Evolutionary conservation across 2,113 vertebrate species (phyloP), one percentile per base, ranked within the genome.

Genomic region (Propithecus coquereli): DNA sequence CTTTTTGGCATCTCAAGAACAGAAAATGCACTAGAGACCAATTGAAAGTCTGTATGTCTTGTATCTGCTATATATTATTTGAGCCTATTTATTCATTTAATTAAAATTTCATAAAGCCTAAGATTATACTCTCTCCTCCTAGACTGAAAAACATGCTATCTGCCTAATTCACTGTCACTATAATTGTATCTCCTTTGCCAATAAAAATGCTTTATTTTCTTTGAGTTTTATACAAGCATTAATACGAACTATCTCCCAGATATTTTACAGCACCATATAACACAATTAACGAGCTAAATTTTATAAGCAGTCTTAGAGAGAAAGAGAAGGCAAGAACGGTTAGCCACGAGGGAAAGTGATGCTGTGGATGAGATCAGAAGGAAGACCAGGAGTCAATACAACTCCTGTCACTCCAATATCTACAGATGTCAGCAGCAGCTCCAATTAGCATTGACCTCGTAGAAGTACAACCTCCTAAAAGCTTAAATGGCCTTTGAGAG

Each of bases 51-150:
- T 65, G 45, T 65, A 76, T 71, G 30, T 91, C 89, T 93, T 94
- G 43, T 77, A 23, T 63, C 66, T 96, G 20, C 40, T 71, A 37
- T 59, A 34, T 91, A 91, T 96, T 96, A 90, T 47, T 88, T 89
- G 85, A 82, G 25, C 14, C 43, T 94, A 73, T 83, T 68, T 93
- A 74, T 94, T 96, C 85, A 95, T 66, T 94, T 95, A 97, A 95
- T 96, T 96, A 96, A 96, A 93, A 87, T 88, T 96, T 95, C 89
- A 90, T 94, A 94, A 90, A 96, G 40, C 16, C 54, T 65, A 94
- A 87, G 63, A 92, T 87, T 87, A 57, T 76, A 63, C 4, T 79
- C 7, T 84, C 7, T 87, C 59, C 96, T 50, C 73, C n/a, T 76
- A 52, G 74, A 37, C 74, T 80, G 74, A n/a, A 93, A 93, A 93